A percentile compares a stretch with the other conserved stretches of the same genome.
Conservation (phyloP, 1,140 invertebrate species). For the Heliconius eleuchia region DNA sequence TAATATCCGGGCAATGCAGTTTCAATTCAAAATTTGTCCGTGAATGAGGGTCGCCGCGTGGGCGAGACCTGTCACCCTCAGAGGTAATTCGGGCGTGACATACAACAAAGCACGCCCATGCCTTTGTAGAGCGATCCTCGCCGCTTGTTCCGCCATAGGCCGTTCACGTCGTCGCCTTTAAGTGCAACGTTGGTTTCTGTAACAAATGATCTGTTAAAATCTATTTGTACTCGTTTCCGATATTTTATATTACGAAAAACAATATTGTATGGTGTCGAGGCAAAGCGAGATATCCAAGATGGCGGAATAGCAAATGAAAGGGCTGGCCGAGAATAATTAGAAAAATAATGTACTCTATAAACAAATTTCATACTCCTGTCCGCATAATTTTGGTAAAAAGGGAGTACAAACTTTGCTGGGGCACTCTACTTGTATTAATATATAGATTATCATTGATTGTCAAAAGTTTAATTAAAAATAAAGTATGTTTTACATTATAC, state of each 20-base stretch:
- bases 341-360: too few relatives aligned
- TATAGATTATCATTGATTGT: too few relatives aligned
- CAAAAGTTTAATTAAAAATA: too few relatives aligned
- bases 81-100: slow-evolving; percentile 84
- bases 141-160: slow-evolving; percentile 83
- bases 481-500: too few relatives aligned
- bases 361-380: too few relatives aligned
- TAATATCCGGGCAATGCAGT: slow-evolving; percentile 5
- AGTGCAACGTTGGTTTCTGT: slow-evolving; percentile 82
- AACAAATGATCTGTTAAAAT: slow-evolving; percentile 42
- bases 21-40: slow-evolving; percentile 35
- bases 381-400: too few relatives aligned
- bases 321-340: too few relatives aligned
- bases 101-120: slow-evolving; percentile 86
- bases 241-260: background rate
- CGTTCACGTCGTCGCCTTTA: slow-evolving; percentile 82
- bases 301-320: too few relatives aligned
- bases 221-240: background rate
- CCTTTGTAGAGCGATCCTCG: slow-evolving; percentile 85
- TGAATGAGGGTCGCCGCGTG: slow-evolving; percentile 45
- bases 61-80: slow-evolving; percentile 80
- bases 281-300: too few relatives aligned
- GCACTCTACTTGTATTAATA: too few relatives aligned
- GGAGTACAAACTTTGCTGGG: too few relatives aligned
- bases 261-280: background rate